Evolutionary conservation across 2,113 vertebrate genomes (phyloP), one percentile per base, ranked within the genome.

Genomic region (Dunckerocampus dactyliophorus): DNA sequence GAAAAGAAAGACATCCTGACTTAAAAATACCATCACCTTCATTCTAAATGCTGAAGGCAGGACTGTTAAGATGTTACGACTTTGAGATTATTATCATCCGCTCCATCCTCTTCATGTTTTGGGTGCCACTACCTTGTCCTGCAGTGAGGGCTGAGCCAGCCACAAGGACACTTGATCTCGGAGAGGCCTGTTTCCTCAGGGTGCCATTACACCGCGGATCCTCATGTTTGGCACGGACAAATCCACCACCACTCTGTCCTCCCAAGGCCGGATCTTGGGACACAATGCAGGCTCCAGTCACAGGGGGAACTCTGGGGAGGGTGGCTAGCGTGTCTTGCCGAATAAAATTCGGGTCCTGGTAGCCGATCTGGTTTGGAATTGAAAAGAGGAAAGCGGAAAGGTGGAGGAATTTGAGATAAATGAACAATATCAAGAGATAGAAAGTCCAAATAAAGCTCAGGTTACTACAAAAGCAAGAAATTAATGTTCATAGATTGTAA

Each of bases 161-260:
- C 16, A 20, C 75, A 6, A 66, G 73, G 63, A 67, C 52, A 49
- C 74, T 91, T 16, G 88, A 76, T n/a, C 92, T 89, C 2, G 90
- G 87, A 9, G 90, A 82, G 59, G 68, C 90, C 64, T 94, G 92
- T 58, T 98, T 98, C 65, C 93, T 91, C 22, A 97, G 85, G 0
- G 95, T 95, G 21, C 96, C 95, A 0, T 98, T 98, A 59, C 96
- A 98, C 68, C 96, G 95, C 1, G 78, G 82, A 80, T 89, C 85
- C 45, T 98, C 95, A 3, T 90, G 91, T 0, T 89, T 75, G 1
- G 62, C 59, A 2, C 75, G 67, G 31, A 55, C 48, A 71, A 83
- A 85, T 45, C 79, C 81, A 13, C 57, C 69, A 34, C 87, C 91
- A 9, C 93, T 90, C 66, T 93, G 92, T 22, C 71, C 80, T 13